A percentile compares a stretch with the other conserved stretches of the same genome.
phyloP scores from a whole-genome alignment of 2,888 invertebrate species.

The Sarcophaga variegata region DNA sequence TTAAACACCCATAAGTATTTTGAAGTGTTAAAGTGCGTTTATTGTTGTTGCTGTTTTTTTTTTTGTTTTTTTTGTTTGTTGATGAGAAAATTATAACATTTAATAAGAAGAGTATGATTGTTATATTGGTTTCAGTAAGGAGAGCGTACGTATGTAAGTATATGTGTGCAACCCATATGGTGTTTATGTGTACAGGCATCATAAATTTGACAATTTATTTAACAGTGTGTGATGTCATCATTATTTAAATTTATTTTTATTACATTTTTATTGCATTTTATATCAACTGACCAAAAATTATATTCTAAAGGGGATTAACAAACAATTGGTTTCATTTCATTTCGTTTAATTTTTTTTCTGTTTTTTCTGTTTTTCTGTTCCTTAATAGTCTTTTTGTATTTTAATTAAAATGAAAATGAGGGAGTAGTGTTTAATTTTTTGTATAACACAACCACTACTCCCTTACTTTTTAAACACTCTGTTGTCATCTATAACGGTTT shows the following conservation, averaged over 20 bases:
- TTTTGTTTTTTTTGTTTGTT: constrained; percentile 37
- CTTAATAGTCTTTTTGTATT: constrained; percentile 4
- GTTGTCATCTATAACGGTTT: too few relatives aligned
- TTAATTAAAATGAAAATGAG: constrained; percentile 44
- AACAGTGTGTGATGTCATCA: constrained; percentile 48
- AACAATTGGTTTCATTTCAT: background rate
- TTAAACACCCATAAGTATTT: background rate
- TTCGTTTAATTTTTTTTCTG: constrained; percentile 2
- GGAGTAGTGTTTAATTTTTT: background rate
- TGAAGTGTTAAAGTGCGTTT: constrained; percentile 46
- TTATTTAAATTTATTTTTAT: constrained; percentile 67
- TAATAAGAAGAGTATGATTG: background rate
- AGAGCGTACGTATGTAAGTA: background rate
- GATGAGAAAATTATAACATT: constrained; percentile 17
- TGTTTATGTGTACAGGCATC: constrained; percentile 39
- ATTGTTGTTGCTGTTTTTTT: constrained; percentile 1
- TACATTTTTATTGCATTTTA: constrained; percentile 54
- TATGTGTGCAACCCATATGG: background rate
- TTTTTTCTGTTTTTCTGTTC: constrained; percentile 10
- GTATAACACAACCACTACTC: background rate
- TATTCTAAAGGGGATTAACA: background rate
- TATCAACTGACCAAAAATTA: constrained; percentile 57
- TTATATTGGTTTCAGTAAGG: background rate
- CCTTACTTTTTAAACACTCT: too few relatives aligned
- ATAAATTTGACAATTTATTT: constrained; percentile 66